Evolutionary conservation across 2,113 vertebrate genomes (phyloP), one percentile per base, ranked within the genome.

Genomic region (Pituophis catenifer): DNA sequence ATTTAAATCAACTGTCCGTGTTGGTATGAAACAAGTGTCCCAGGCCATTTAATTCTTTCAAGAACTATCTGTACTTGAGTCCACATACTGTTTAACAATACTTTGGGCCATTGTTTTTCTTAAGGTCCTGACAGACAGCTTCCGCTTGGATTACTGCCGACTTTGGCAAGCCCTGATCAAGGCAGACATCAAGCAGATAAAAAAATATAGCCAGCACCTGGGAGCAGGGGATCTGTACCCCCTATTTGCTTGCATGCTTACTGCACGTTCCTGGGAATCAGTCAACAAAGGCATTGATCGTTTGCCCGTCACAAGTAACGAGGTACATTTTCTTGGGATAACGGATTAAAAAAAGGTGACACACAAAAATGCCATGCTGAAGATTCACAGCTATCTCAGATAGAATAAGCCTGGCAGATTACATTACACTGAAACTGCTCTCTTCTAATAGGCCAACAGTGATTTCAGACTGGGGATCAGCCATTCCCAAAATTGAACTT

Each of bases 111-210:
- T 90, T 90, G 26, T 62, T 89, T 44, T 38, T 94, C 11, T 33
- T 0, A 33, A 99, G 99, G 97, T 97, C 88, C 97, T 99, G 95
- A 98, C 98, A 0, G 98, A 98, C 1, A 98, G 98, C 29, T 99
- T 99, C 96, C 98, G 99, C 89, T 93, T 99, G 97, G 96, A 99
- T 94, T 99, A 99, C 97, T 99, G 99, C 93, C 98, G 86, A 15
- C 98, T 99, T 92, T 99, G 99, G 99, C 99, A 99, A 97, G 97
- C 99, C 53, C 97, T 99, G 94, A 99, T 99, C 94, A 97, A 97
- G 92, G 97, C 98, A 0, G 98, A 99, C 95, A 98, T 99, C 98
- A 96, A 98, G 89, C 96, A 94, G 3, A 97, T 99, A 88, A 98
- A 99, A 97, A 98, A 96, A 38, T 99, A 99, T 95, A 98, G 99